phyloP scores from a whole-genome alignment of 2,888 invertebrate genomes.

The Mythimna loreyi region DNA sequence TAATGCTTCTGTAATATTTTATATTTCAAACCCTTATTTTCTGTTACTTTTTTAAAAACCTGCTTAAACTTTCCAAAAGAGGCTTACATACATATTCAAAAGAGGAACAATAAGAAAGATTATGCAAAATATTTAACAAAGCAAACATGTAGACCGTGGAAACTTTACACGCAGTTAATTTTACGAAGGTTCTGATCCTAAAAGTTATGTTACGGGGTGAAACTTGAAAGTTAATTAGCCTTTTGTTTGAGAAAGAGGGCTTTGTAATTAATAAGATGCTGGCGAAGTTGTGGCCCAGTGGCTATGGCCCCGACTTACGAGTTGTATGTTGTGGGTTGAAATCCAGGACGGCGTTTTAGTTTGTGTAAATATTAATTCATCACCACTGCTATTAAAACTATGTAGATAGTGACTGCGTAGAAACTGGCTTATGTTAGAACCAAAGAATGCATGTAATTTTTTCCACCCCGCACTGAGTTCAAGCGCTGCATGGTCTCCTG shows the following conservation, averaged over 20 bases:
- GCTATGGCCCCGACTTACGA: no score
- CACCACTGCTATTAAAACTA: no score
- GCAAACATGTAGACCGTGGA: conserved; percentile 12
- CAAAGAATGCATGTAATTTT: no score
- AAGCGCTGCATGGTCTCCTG: no score
- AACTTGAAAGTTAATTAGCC: conserved; percentile 54
- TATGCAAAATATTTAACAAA: conserved; percentile 34
- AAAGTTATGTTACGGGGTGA: conserved; percentile 42
- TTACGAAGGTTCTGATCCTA: conserved; percentile 38
- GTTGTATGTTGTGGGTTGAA: no score
- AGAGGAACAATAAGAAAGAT: conserved; percentile 26
- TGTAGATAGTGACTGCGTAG: no score
- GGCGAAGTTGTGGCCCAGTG: not conserved
- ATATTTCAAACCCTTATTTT: no score
- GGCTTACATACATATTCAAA: conserved; percentile 24
- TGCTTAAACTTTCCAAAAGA: not conserved
- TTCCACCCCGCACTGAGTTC: no score
- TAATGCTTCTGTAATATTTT: no score
- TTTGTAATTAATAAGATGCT: conserved; percentile 20
- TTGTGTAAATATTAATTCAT: not conserved
- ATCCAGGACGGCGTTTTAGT: no score
- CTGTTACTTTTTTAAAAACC: no score
- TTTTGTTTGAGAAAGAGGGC: conserved; percentile 36
- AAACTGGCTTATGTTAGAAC: no score
- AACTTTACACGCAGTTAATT: conserved; percentile 52